Percentiles rank a stretch among this genome's conserved stretches.
phyloP scores from a whole-genome alignment of 2,888 invertebrate species.

The Amiota mariae region DNA sequence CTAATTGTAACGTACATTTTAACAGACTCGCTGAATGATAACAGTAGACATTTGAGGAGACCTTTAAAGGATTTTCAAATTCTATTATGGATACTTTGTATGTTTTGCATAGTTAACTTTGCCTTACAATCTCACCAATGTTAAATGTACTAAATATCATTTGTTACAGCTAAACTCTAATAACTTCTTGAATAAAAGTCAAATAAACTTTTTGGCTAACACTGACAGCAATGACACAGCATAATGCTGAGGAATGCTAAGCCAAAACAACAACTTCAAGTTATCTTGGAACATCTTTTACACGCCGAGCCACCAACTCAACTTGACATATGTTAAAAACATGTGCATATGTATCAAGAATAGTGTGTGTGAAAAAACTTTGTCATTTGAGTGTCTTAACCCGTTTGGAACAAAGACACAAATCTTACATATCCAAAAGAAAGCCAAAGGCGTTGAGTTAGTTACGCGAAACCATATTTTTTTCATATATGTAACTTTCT shows the following conservation, averaged over 20 bases:
- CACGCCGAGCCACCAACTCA: background rate
- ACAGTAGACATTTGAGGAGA: no score
- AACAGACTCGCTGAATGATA: no score
- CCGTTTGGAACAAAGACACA: slow-evolving; percentile 10
- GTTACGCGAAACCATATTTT: slow-evolving; percentile 1
- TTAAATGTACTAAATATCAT: background rate
- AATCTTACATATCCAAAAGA: background rate
- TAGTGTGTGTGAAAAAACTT: background rate
- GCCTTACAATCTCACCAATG: no score
- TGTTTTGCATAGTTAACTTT: no score
- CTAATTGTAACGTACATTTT: no score
- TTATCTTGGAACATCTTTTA: no score
- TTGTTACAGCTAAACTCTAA: background rate
- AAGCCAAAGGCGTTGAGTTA: slow-evolving; percentile 15
- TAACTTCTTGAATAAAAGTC: slow-evolving; percentile 6
- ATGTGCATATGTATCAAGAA: no score
- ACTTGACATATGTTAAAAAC: background rate
- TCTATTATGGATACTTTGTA: no score
- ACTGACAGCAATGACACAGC: slow-evolving; percentile 4
- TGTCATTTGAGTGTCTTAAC: slow-evolving; percentile 13
- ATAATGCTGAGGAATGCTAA: background rate
- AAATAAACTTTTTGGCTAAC: slow-evolving; percentile 20
- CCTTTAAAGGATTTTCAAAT: no score
- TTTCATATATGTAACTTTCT: no score
- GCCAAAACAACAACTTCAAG: background rate